Conservation (phyloP, 2,888 invertebrate genomes). For the Rhimphoctona megacephalus region DNA sequence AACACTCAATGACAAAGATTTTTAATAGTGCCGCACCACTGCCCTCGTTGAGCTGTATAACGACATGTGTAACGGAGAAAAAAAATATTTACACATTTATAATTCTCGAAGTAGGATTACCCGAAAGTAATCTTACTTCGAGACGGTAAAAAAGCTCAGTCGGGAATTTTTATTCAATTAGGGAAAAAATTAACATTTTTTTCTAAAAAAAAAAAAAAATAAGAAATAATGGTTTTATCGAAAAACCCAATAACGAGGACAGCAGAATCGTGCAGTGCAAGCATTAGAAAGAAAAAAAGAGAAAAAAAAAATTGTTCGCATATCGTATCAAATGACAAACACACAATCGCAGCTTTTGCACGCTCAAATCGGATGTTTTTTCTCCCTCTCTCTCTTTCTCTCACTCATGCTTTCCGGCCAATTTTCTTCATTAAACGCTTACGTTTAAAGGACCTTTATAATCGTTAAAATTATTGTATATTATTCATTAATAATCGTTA, state of each 20-base stretch:
- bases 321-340: conserved; percentile 71
- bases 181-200: neutral
- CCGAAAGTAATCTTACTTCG: neutral
- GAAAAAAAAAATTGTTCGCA: conserved; percentile 58
- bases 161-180: neutral
- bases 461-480: conserved; percentile 82
- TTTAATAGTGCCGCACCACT: conserved; percentile 66
- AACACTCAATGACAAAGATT: conserved; percentile 63
- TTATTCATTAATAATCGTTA: conserved; percentile 81
- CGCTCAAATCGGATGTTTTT: conserved; percentile 56
- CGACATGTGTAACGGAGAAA: conserved; percentile 10
- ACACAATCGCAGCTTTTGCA: conserved; percentile 65
- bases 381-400: conserved; percentile 48
- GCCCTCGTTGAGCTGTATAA: conserved; percentile 61
- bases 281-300: conserved; percentile 64
- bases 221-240: neutral
- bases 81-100: neutral
- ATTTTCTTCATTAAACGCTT: conserved; percentile 72
- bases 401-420: conserved; percentile 53
- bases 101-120: neutral
- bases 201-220: neutral
- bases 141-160: conserved; percentile 1
- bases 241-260: conserved; percentile 58
- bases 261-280: conserved; percentile 68
- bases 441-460: conserved; percentile 77